These are phyloP conservation scores for Echiichthys vipera DNA, from an alignment of 2,797 vertebrate species.

Conservation along the genomic window DNA sequence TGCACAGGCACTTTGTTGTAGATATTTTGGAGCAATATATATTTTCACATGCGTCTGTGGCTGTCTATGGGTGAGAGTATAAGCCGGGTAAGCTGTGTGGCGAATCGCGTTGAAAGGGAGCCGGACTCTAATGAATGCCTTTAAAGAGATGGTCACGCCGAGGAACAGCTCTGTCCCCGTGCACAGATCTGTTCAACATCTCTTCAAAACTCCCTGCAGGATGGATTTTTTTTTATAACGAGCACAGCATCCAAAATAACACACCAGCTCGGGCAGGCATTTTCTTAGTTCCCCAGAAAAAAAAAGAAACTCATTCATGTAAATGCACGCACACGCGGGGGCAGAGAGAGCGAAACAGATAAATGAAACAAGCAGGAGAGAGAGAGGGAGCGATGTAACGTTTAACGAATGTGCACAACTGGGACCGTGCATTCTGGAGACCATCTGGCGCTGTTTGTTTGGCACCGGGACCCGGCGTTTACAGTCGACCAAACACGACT, in stretches of 20 bases:
- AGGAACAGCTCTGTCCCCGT: constrained; percentile 89
- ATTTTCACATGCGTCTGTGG: constrained; percentile 84
- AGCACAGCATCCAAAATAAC: constrained; percentile 44
- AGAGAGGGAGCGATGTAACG: constrained; percentile 39
- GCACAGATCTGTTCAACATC: constrained; percentile 91
- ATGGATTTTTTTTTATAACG: constrained; percentile 62
- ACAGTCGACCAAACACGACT: constrained; percentile 68
- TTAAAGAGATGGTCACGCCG: constrained; percentile 91
- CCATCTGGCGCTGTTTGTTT: constrained; percentile 91
- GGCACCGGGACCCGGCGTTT: constrained; percentile 89
- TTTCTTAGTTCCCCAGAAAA: background rate
- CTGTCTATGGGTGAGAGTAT: constrained; percentile 68
- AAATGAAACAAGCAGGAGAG: background rate
- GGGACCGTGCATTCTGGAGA: constrained; percentile 86
- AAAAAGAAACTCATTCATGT: background rate
- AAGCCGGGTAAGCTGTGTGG: constrained; percentile 86
- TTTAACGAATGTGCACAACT: constrained; percentile 84
- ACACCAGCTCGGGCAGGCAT: constrained; percentile 5
- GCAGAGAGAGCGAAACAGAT: background rate
- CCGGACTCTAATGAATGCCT: constrained; percentile 92
- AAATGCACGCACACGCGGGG: constrained; percentile 6
- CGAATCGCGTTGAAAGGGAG: constrained; percentile 90
- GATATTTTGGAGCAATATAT: constrained; percentile 31
- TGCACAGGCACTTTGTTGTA: constrained; percentile 38
- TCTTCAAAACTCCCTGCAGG: constrained; percentile 84